A percentile compares a stretch with the other conserved stretches of the same genome.
phyloP scores from a whole-genome alignment of 2,797 vertebrate species.

The Phalanger gymnotis region DNA sequence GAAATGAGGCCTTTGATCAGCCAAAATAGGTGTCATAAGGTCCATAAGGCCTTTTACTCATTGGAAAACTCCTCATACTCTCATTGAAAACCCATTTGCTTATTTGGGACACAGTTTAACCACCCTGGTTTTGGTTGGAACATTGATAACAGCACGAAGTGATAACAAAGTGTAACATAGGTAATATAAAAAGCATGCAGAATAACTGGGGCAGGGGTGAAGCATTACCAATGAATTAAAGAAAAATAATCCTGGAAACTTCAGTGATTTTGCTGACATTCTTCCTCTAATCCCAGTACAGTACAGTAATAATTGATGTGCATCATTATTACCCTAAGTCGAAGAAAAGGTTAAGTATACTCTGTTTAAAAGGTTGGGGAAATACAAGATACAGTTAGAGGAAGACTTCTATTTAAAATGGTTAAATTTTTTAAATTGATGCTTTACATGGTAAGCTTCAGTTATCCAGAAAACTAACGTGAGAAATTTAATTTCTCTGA shows the following conservation, averaged over 20 bases:
- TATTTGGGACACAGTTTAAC: not conserved
- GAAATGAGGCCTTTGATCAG: too few species aligned
- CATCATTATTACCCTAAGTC: not conserved
- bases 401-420: not conserved
- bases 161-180: not conserved
- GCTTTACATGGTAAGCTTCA: not conserved
- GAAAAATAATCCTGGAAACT: not conserved
- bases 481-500: not conserved
- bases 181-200: not conserved
- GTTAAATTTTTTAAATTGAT: not conserved
- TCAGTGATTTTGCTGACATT: not conserved
- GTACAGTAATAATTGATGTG: not conserved
- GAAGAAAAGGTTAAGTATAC: not conserved
- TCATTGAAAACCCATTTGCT: not conserved
- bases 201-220: not conserved
- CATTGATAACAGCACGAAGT: not conserved
- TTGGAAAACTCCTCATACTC: not conserved
- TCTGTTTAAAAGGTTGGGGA: not conserved
- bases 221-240: not conserved
- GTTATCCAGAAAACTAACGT: not conserved
- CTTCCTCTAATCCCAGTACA: not conserved
- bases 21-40: not conserved
- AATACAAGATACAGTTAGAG: not conserved
- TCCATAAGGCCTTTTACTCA: not conserved
- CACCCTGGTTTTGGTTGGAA: not conserved